Base-by-base conservation (phyloP, 2,888 invertebrate species). In the Rhagophthalmus giganteus region DNA sequence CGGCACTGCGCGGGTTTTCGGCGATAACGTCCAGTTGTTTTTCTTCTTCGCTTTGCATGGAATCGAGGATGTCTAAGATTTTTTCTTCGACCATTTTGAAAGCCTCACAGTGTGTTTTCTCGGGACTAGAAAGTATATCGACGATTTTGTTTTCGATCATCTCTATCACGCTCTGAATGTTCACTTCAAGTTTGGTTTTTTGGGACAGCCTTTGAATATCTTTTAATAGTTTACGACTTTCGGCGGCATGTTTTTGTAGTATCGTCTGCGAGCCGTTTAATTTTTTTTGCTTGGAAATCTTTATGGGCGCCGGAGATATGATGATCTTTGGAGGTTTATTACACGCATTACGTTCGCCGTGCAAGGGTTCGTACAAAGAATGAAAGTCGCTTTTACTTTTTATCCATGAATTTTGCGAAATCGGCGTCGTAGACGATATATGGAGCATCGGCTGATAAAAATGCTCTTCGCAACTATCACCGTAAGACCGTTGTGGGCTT, bases 91-190 rank as follows among this genome's bases (percentile, higher is more conserved):
- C 41, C 1, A 16, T 40, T 9, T 20, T 44, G 13, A 55, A 55
- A 4, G 51, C 26, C 16, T 51, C 47, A 7, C 32, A 16, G 8
- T 42, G 51, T 2, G 35, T 15, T 10, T 51, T 33, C 7, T 40
- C 31, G 2, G 50, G 50, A 15, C 35, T 25, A 8, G 55, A 51
- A 9, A 55, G 12, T 3, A 51, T 41, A 8, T 55, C 55, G 2
- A 51, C 42, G 7, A 55, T 55, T 31, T 51, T 51, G 7, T 11
- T 26, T 35, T 55, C 55, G 31, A 55, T 47, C 47, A 42, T 47
- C 9, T 55, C 47, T 5, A 55, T 55, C 2, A 55, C 47, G 4
- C 32, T 45, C 37, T 54, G 54, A 10, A 54, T 49, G 14, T 34
- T 40, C 2, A 14, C 9, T 45, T 54, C 54, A 7, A 51, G 31